These are phyloP conservation scores for Rhynchophorus ferrugineus DNA, from an alignment of 1,140 invertebrate species.

Conservation along the genomic window DNA sequence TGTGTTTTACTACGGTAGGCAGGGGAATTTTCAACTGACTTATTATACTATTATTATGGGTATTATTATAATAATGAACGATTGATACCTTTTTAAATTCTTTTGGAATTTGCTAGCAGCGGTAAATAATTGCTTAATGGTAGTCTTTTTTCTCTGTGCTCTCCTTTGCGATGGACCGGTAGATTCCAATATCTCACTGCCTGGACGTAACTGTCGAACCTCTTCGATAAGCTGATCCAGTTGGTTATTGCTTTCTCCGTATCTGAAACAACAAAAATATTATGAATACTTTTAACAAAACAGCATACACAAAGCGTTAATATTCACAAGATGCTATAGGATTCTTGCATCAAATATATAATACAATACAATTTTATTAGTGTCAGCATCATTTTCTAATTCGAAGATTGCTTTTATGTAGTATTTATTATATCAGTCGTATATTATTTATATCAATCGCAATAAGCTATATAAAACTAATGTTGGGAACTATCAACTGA, in stretches of 20 bases:
- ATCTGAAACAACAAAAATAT: no score
- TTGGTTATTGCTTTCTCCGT: slow-evolving; percentile 59
- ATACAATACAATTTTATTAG: no score
- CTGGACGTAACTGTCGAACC: slow-evolving; percentile 56
- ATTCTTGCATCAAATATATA: no score
- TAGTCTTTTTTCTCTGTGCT: slow-evolving; percentile 74
- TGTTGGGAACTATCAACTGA: no score
- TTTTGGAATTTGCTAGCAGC: slow-evolving; percentile 94
- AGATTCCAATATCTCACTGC: slow-evolving; percentile 50
- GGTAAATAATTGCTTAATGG: slow-evolving; percentile 89
- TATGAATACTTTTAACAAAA: no score
- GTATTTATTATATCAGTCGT: no score
- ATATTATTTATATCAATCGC: no score
- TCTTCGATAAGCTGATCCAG: slow-evolving; percentile 70
- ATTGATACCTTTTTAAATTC: slow-evolving; percentile 68
- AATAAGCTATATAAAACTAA: no score
- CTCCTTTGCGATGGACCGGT: slow-evolving; percentile 51
- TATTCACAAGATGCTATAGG: no score
- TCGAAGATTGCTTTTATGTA: neutral
- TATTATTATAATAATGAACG: neutral
- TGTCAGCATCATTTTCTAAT: neutral
- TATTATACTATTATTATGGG: neutral
- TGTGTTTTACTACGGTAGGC: no score
- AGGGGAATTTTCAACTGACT: neutral
- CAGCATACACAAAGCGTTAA: no score